Conservation (phyloP, 2,797 vertebrate genomes). For the Australoheros facetus region DNA sequence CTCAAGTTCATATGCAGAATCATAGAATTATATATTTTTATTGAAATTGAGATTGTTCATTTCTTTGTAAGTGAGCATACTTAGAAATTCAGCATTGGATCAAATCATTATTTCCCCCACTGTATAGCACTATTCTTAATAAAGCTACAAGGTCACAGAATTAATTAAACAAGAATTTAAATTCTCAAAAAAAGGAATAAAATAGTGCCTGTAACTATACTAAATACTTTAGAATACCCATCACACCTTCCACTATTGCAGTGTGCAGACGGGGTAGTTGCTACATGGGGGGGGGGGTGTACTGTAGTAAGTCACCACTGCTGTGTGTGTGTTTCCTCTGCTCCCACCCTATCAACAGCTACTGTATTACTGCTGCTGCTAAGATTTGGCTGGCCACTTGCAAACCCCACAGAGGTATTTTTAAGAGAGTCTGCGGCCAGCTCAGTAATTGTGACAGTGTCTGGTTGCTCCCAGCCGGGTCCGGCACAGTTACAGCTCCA, state of each 20-base stretch:
- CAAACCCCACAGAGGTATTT: slow-evolving; percentile 77
- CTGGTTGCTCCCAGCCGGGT: slow-evolving; percentile 72
- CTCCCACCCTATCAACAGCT: slow-evolving; percentile 57
- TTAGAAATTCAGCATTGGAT: too few relatives aligned
- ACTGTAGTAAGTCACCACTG: slow-evolving; percentile 44
- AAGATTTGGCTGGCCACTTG: slow-evolving; percentile 73
- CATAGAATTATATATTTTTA: too few relatives aligned
- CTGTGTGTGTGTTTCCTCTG: slow-evolving; percentile 42
- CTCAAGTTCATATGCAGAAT: too few relatives aligned
- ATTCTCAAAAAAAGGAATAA: too few relatives aligned
- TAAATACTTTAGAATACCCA: too few relatives aligned
- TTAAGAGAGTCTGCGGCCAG: slow-evolving; percentile 83
- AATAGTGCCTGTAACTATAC: too few relatives aligned
- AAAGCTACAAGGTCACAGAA: too few relatives aligned
- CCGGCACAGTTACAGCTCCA: slow-evolving; percentile 60
- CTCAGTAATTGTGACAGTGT: slow-evolving; percentile 78
- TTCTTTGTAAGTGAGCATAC: too few relatives aligned
- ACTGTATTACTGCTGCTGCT: slow-evolving; percentile 62
- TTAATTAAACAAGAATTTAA: too few relatives aligned
- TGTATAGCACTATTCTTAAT: too few relatives aligned
- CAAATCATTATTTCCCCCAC: too few relatives aligned
- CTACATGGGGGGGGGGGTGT: slow-evolving; percentile 17
- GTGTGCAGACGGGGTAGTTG: slow-evolving; percentile 12
- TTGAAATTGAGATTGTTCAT: too few relatives aligned
- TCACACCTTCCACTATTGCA: not conserved